These are phyloP conservation scores for Atlantisia rogersi DNA, from an alignment of 2,113 vertebrate species.

Conservation along the genomic window DNA sequence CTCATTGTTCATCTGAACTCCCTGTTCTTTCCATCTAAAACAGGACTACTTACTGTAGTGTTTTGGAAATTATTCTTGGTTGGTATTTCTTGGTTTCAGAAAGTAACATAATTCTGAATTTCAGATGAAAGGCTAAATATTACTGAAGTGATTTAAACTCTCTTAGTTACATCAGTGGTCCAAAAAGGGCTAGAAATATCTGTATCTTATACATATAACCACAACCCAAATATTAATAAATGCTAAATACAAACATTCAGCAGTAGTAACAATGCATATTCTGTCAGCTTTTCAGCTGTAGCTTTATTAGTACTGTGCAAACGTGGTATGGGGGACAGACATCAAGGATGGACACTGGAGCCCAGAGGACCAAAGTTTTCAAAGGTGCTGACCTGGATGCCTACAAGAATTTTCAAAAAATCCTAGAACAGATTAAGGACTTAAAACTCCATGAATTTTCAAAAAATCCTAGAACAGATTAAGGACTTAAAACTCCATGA, in stretches of 20 bases:
- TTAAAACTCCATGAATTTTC: background rate
- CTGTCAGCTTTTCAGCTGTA: background rate
- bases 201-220: background rate
- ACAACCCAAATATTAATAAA: background rate
- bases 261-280: background rate
- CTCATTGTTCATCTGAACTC: background rate
- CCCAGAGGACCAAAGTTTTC: background rate
- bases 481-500: background rate
- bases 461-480: background rate
- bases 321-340: background rate
- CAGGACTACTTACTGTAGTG: background rate
- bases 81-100: background rate
- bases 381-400: background rate
- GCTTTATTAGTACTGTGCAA: background rate
- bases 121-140: background rate
- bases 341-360: background rate
- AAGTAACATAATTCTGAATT: background rate
- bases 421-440: background rate
- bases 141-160: background rate
- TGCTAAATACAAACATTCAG: background rate
- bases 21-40: background rate
- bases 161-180: background rate
- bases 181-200: background rate
- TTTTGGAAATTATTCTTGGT: background rate
- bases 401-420: background rate